A percentile compares a stretch with the other conserved stretches of the same genome.
Conservation (phyloP, 2,113 vertebrate species). For the Pluvianellus socialis region DNA sequence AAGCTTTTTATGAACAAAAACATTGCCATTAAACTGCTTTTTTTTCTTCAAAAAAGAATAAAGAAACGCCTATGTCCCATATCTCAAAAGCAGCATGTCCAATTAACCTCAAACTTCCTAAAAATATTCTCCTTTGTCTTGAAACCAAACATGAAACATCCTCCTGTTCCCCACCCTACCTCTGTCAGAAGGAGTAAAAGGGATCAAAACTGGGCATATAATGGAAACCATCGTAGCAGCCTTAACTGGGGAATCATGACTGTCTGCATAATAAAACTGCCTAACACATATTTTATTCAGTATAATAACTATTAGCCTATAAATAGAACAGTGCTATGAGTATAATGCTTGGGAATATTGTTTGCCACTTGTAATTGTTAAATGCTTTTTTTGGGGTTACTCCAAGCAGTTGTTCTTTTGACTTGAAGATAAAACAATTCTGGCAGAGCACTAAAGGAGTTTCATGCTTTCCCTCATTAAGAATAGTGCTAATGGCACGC, state of each 20-base stretch:
- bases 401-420: conserved; percentile 78
- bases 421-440: conserved; percentile 78
- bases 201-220: background rate
- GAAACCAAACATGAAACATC: conserved; percentile 65
- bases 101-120: conserved; percentile 68
- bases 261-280: conserved; percentile 30
- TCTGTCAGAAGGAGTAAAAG: conserved; percentile 14
- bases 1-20: background rate
- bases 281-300: conserved; percentile 53
- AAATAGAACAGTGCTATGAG: conserved; percentile 60
- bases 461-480: conserved; percentile 76
- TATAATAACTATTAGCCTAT: conserved; percentile 61
- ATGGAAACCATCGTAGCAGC: background rate
- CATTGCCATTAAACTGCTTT: conserved; percentile 13
- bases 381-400: conserved; percentile 75
- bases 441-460: conserved; percentile 77
- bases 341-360: conserved; percentile 71
- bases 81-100: conserved; percentile 54
- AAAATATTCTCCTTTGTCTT: conserved; percentile 64
- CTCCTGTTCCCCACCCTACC: conserved; percentile 37
- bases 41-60: background rate
- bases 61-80: background rate
- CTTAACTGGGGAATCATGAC: background rate
- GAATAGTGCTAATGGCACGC: conserved; percentile 74
- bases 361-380: conserved; percentile 70